phyloP scores from a whole-genome alignment of 2,797 vertebrate genomes.

The Oreochromis grahami region DNA sequence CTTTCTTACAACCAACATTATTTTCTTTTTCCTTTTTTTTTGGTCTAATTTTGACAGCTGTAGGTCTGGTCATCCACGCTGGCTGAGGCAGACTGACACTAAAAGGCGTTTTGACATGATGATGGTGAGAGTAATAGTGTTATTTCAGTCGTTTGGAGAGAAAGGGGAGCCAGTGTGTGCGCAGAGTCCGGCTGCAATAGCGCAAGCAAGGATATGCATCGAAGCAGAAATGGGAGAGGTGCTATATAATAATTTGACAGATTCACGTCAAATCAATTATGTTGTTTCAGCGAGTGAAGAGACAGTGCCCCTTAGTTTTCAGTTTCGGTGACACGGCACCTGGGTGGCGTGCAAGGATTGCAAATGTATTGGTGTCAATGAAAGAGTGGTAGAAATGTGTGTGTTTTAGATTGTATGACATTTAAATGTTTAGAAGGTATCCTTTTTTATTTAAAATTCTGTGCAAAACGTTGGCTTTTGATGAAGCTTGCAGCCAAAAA shows the following conservation, averaged over 20 bases:
- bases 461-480: background rate
- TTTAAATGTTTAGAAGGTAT: background rate
- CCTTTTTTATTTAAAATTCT: background rate
- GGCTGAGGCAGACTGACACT: constrained; percentile 49
- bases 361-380: background rate
- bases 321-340: constrained; percentile 11
- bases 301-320: constrained; percentile 10
- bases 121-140: constrained; percentile 65
- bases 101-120: constrained; percentile 58
- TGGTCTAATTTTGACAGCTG: constrained; percentile 63
- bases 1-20: constrained; percentile 22
- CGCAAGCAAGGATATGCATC: constrained; percentile 12
- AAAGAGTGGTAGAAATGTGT: constrained; percentile 7
- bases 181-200: constrained; percentile 39
- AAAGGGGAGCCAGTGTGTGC: constrained; percentile 23
- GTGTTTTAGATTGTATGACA: background rate
- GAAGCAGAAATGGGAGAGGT: constrained; percentile 30
- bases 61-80: constrained; percentile 42
- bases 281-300: constrained; percentile 46
- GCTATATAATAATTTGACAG: constrained; percentile 35
- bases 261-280: constrained; percentile 34
- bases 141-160: constrained; percentile 67
- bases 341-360: constrained; percentile 23
- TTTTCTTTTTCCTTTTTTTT: background rate
- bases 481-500: background rate